These are phyloP conservation scores for Clanis bilineata DNA, from an alignment of 2,888 invertebrate genomes.

Conservation along the genomic window DNA sequence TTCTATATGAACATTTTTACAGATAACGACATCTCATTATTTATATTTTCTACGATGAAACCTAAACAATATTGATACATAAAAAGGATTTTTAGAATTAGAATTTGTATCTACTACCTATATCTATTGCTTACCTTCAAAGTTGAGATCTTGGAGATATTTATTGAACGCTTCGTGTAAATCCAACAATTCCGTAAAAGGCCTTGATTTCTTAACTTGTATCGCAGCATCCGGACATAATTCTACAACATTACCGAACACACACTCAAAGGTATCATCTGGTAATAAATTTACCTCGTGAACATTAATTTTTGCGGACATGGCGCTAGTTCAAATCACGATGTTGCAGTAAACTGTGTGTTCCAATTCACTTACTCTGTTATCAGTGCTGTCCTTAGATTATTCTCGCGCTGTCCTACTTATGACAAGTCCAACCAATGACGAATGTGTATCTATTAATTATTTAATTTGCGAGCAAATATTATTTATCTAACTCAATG, in stretches of 20 bases:
- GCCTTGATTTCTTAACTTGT: conserved; percentile 70
- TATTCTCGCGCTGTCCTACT: no score
- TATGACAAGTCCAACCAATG: not conserved
- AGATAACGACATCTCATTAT: no score
- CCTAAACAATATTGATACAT: no score
- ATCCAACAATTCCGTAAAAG: conserved; percentile 71
- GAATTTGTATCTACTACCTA: no score
- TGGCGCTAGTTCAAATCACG: conserved; percentile 14
- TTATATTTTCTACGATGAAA: no score
- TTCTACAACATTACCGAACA: conserved; percentile 85
- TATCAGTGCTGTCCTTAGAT: not conserved
- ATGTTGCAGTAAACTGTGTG: not conserved
- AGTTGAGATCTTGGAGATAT: conserved; percentile 79
- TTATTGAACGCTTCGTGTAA: conserved; percentile 77
- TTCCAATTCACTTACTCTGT: not conserved
- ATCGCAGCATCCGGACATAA: conserved; percentile 79
- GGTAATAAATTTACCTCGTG: conserved; percentile 79
- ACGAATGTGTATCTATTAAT: not conserved
- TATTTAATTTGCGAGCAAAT: no score
- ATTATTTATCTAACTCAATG: not conserved
- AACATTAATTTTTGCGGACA: conserved; percentile 50
- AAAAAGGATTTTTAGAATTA: no score
- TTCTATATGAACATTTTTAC: no score
- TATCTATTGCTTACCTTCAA: conserved; percentile 72
- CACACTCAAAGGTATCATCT: conserved; percentile 76